Evolutionary conservation across 1,140 invertebrate genomes (phyloP), one percentile per base, ranked within the genome.

Genomic region (Forficula auricularia): DNA sequence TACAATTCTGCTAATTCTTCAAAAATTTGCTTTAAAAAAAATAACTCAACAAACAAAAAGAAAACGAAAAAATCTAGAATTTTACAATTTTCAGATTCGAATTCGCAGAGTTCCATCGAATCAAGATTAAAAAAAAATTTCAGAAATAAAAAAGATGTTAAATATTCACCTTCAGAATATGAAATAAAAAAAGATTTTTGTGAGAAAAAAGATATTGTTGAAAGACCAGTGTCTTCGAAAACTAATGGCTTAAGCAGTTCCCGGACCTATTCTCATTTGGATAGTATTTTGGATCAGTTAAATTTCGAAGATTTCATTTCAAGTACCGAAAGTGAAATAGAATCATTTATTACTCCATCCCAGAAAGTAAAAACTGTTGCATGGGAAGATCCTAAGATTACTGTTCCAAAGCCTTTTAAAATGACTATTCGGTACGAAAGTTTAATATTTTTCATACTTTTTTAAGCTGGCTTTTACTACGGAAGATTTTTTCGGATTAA

Each of bases 361-460:
- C 2, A 49, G 34, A 27, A 57, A 46, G 45, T 52, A 57, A 33
- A 58, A 60, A 47, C 54, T 56, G 30, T 64, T 57, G 60, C 56
- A 61, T 30, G 59, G 61, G 12, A 19, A 30, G 42, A 34, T 19
- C 42, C 46, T 12, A 40, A 40, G 20, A 48, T 48, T 32, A 77
- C 73, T 0, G 61, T 73, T 36, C 70, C 73, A 0, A 72, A 74
- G 50, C 72, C 75, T 13, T 77, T 77, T 58, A 66, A 67, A 54
- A 76, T 77, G 65, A 74, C 71, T 2, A 57, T 72, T 47, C 71
- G 72, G 76, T 76, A 61, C 42, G 43, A 38, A 6, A 33, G n/a
- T 19, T 44, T 12, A 35, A 19, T 40, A 40, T 36, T 32, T 14
- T 6, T 27, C 10, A 38, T 12, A 46, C 2, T 35, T 13, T 20